These are phyloP conservation scores for Epizoanthus ramosus DNA, from an alignment of 92 coral and sea anemone genomes.

Conservation along the genomic window DNA sequence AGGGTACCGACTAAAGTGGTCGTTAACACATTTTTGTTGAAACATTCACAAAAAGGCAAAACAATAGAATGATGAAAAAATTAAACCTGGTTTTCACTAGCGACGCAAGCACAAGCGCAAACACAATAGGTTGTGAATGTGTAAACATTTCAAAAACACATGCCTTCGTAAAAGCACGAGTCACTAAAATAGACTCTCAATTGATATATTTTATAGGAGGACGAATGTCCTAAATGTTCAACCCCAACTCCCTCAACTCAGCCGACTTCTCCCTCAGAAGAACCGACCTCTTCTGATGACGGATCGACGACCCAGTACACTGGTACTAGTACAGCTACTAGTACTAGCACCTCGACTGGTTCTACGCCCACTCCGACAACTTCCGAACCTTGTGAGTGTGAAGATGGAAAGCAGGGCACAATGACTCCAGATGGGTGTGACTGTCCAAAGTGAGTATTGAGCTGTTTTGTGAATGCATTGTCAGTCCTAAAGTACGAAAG, in stretches of 20 bases:
- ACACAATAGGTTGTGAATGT: too few relatives aligned
- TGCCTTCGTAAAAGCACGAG: too few relatives aligned
- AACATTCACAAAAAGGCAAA: too few relatives aligned
- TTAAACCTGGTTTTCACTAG: too few relatives aligned
- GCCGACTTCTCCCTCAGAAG: constrained; percentile 30
- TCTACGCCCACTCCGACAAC: constrained; percentile 49
- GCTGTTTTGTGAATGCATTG: neutral
- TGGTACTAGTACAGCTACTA: constrained; percentile 16
- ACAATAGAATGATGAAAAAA: too few relatives aligned
- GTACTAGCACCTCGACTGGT: constrained; percentile 9
- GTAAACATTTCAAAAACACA: too few relatives aligned
- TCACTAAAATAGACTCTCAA: neutral
- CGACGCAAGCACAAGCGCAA: too few relatives aligned
- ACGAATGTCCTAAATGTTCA: constrained; percentile 23
- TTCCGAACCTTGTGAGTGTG: constrained; percentile 57
- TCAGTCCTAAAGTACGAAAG: too few relatives aligned
- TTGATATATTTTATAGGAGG: neutral
- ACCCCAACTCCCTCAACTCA: constrained; percentile 26
- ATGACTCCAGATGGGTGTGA: constrained; percentile 54
- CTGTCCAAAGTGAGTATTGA: constrained; percentile 63
- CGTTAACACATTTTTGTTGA: too few relatives aligned
- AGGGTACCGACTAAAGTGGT: too few relatives aligned
- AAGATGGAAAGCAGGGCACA: constrained; percentile 46
- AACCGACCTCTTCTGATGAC: constrained; percentile 28
- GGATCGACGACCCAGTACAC: constrained; percentile 47